Percentiles rank a stretch among this genome's conserved stretches.
Evolutionary conservation across 2,113 vertebrate species (phyloP).

Genomic region (Psephotus haematonotus): DNA sequence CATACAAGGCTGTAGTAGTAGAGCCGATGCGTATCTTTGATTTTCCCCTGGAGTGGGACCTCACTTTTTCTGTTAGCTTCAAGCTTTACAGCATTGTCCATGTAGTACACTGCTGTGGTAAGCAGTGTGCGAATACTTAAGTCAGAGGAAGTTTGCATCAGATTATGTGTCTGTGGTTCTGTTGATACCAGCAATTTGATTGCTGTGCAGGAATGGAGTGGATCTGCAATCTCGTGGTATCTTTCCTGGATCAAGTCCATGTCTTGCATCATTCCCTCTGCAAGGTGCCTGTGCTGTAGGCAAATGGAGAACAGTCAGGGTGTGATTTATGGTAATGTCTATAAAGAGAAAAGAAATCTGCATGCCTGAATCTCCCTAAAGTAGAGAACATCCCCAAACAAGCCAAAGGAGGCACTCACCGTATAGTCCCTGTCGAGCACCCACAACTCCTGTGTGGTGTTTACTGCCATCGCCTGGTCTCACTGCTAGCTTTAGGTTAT

Average conservation of each 20-base stretch:
- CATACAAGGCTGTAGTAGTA: neutral
- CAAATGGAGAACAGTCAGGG: neutral
- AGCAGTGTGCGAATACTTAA: neutral
- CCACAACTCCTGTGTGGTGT: neutral
- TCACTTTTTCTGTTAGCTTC: neutral
- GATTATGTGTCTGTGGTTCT: neutral
- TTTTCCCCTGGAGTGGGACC: neutral
- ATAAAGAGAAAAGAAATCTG: neutral
- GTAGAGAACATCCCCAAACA: neutral
- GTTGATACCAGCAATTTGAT: neutral
- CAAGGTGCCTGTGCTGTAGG: neutral
- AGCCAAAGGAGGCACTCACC: neutral
- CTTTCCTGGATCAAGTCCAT: neutral
- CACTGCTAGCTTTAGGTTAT: neutral
- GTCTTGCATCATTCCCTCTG: neutral
- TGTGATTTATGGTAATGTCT: neutral
- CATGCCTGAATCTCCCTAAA: neutral
- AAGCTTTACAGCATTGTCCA: neutral
- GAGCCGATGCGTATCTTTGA: neutral
- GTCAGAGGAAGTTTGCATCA: neutral
- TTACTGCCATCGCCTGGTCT: neutral
- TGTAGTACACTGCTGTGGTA: neutral
- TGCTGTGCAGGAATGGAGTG: neutral
- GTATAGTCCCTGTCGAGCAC: accelerated
- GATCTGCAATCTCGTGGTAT: neutral